phyloP scores from a whole-genome alignment of 2,113 vertebrate species.

The Chloropsis cyanopogon region DNA sequence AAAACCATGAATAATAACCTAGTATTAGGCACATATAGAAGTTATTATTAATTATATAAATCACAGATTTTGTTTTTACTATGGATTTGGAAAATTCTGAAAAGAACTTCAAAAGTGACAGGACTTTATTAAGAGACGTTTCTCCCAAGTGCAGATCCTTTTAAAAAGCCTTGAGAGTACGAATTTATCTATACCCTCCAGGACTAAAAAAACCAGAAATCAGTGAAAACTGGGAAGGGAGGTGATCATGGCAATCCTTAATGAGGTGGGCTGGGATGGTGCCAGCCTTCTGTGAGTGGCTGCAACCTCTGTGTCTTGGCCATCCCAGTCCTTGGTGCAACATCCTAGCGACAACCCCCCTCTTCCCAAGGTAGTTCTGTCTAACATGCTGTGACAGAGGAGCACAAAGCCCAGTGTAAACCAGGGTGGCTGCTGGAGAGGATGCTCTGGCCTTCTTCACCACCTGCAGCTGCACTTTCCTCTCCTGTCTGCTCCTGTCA shows the following conservation, averaged over 20 bases:
- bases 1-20: slow-evolving; percentile 29
- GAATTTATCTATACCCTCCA: neutral
- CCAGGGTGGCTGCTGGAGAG: neutral
- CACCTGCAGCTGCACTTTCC: neutral
- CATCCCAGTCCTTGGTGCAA: accelerated
- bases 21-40: neutral
- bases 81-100: neutral
- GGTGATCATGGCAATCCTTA: neutral
- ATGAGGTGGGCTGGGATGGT: neutral
- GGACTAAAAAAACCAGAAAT: neutral
- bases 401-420: neutral
- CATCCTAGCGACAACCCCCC: neutral
- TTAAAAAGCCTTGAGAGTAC: neutral
- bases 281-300: neutral
- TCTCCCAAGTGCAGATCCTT: neutral
- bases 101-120: neutral
- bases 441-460: neutral
- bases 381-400: neutral
- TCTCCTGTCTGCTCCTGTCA: neutral
- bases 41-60: neutral
- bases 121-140: neutral
- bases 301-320: neutral
- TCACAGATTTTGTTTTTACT: neutral
- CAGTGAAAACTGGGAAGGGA: neutral
- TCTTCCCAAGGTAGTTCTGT: neutral